Evolutionary conservation across 2,888 invertebrate species (phyloP), one percentile per base, ranked within the genome.

Genomic region (Ceratothoa steindachneri): DNA sequence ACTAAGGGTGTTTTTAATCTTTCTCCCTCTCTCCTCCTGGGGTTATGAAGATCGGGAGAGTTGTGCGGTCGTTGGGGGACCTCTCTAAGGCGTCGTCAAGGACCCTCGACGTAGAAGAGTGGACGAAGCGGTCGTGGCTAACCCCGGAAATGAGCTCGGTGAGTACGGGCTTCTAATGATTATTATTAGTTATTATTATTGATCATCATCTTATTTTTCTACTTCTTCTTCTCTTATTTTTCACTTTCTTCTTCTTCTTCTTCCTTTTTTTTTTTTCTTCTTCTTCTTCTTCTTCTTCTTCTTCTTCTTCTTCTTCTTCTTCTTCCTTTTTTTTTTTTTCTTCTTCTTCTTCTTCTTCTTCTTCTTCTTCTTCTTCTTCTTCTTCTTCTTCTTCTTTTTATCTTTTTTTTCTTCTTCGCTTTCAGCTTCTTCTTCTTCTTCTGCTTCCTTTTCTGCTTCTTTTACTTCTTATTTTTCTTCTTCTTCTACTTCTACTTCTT

Each of bases 211-310:
- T 30, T 19, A 29, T 31, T 67, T 19, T 67, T 31, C 31, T 19
- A 29, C 67, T 27, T 12, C 7, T 30, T 66, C 66, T 27, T 19
- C n/a, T 30, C 28, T 15, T 22, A 9, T 28, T 19, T 9, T 19
- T 24, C 66, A 7, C 29, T 66, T 30, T 66, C 66, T 66, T 30
- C 28, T 30, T 66, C 66, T 28, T 30, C 30, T 30, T 66, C 66
- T 66, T 30, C 30, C 9, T 66, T 30, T 66, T 30, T 66, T 7
- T 66, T 30, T 66, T 30, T 66, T 30, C 30, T 19, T 27, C 66
- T 24, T 12, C n/a, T 9, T 66, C 19, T 19, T 51, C n/a, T n/a
- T 2, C 19, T 51, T 51, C 3, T 51, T 51, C 3, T 2, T 51
- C 19, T 51, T 2, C 19, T 51, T 51, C 52, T n/a, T 15, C 1